phyloP scores from a whole-genome alignment of 2,797 vertebrate genomes.

The Rousettus madagascariensis region DNA sequence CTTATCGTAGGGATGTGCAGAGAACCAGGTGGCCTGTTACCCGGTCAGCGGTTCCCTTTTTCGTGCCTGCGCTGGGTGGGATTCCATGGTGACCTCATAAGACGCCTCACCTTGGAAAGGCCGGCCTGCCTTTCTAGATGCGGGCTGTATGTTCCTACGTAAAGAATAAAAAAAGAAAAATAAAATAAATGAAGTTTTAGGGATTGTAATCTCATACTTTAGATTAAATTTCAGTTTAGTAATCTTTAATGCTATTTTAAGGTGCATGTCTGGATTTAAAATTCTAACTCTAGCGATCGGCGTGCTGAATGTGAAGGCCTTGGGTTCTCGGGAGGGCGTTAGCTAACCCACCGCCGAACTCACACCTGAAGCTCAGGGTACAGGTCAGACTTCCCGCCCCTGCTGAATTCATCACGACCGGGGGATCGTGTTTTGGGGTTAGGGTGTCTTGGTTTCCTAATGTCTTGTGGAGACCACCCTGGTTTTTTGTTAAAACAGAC shows the following conservation, averaged over 20 bases:
- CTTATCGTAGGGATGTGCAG: fast-evolving
- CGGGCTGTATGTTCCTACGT: background rate
- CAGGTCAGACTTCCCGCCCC: background rate
- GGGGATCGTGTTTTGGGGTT: too few species aligned
- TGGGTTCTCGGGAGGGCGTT: background rate
- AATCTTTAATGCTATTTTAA: background rate
- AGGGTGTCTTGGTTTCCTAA: background rate
- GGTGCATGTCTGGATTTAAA: background rate
- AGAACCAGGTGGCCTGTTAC: fast-evolving
- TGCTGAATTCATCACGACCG: fast-evolving
- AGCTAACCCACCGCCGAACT: background rate
- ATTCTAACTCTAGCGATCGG: fast-evolving
- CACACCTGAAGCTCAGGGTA: background rate
- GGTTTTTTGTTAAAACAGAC: background rate
- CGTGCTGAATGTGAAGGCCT: too few species aligned
- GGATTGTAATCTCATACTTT: background rate
- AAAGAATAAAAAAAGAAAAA: background rate
- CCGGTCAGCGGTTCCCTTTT: fast-evolving
- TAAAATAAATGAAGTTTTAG: background rate
- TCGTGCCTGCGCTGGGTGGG: fast-evolving
- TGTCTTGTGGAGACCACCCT: background rate
- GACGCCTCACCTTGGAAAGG: fast-evolving
- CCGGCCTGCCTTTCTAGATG: background rate
- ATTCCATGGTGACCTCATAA: fast-evolving
- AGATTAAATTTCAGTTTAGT: background rate